phyloP scores from a whole-genome alignment of 2,113 vertebrate species.

The Vidua macroura region DNA sequence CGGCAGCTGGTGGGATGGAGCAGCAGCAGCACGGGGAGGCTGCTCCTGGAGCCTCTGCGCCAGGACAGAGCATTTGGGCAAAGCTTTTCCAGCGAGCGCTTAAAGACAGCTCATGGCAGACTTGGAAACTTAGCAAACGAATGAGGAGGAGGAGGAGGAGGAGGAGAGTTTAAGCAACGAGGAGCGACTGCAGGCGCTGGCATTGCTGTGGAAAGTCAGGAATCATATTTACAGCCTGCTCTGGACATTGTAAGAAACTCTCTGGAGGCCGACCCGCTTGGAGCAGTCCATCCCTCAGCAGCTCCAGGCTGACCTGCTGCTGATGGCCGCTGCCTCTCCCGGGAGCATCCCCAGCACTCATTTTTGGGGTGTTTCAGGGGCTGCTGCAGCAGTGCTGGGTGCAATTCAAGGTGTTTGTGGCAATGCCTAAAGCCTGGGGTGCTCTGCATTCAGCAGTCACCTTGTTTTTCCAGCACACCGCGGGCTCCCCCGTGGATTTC shows the following conservation, averaged over 20 bases:
- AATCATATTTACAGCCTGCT: not conserved
- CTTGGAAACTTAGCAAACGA: not conserved
- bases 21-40: rapidly evolving
- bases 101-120: not conserved
- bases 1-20: rapidly evolving
- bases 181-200: not conserved
- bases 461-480: not conserved
- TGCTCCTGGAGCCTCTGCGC: not conserved
- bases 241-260: not conserved
- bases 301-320: not conserved
- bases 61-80: not conserved
- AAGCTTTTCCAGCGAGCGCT: not conserved
- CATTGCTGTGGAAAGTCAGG: not conserved
- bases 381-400: not conserved
- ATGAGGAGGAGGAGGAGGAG: not conserved
- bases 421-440: not conserved
- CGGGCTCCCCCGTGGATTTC: not conserved
- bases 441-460: not conserved
- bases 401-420: rapidly evolving
- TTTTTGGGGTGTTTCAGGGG: not conserved
- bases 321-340: not conserved
- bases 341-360: not conserved
- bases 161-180: not conserved
- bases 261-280: rapidly evolving
- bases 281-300: not conserved